A percentile compares a stretch with the other conserved stretches of the same genome.
These are phyloP conservation scores for Macquaria australasica DNA, from an alignment of 2,113 vertebrate species.

Conservation along the genomic window DNA sequence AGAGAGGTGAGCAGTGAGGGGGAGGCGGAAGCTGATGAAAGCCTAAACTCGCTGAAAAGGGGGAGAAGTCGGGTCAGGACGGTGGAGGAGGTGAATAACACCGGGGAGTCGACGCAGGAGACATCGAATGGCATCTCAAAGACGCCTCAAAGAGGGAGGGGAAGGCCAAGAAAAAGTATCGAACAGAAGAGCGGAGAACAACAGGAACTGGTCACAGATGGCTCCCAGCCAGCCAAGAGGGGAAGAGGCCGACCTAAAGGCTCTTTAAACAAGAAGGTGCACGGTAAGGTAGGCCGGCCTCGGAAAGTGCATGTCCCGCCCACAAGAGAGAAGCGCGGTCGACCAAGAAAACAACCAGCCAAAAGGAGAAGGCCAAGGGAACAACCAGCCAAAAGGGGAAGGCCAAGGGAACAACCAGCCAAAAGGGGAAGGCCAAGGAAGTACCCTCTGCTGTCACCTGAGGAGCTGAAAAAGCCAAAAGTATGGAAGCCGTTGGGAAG, in stretches of 20 bases:
- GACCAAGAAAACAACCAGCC: slow-evolving; percentile 47
- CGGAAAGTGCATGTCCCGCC: slow-evolving; percentile 6
- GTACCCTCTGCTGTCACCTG: slow-evolving; percentile 55
- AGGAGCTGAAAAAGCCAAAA: slow-evolving; percentile 71
- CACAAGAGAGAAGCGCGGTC: slow-evolving; percentile 43
- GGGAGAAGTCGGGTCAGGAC: slow-evolving; percentile 28
- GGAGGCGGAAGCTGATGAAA: background rate
- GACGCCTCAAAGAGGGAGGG: slow-evolving; percentile 39
- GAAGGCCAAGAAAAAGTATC: slow-evolving; percentile 62
- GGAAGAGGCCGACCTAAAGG: slow-evolving; percentile 76
- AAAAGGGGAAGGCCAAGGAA: slow-evolving; percentile 53
- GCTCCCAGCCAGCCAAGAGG: slow-evolving; percentile 42
- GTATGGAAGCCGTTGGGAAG: slow-evolving; percentile 82
- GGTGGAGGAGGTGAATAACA: background rate
- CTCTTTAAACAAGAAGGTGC: slow-evolving; percentile 67
- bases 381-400: too few relatives aligned
- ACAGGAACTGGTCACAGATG: slow-evolving; percentile 4
- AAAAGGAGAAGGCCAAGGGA: slow-evolving; percentile 79
- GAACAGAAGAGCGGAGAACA: background rate
- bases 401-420: slow-evolving; percentile 52
- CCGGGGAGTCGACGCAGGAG: background rate
- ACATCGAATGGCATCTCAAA: slow-evolving; percentile 22
- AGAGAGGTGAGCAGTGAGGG: slow-evolving; percentile 15
- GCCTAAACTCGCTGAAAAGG: slow-evolving; percentile 9
- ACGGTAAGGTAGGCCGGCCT: slow-evolving; percentile 26